Evolutionary conservation across 1,140 invertebrate species (phyloP), one percentile per base, ranked within the genome.

Genomic region (Atta colombica): DNA sequence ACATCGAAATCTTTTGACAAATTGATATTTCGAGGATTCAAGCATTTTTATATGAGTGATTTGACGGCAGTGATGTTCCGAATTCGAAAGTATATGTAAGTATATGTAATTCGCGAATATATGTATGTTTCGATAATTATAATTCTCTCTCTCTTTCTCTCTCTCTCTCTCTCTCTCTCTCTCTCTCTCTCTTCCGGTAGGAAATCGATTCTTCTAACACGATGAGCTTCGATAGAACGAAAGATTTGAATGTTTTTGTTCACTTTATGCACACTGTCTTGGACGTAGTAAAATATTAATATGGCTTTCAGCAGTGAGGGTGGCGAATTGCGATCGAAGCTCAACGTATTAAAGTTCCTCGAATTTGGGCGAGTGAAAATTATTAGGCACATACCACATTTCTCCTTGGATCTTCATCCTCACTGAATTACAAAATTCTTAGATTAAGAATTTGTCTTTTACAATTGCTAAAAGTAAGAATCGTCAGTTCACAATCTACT

Each of bases 321-420:
- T 31, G 39, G 12, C 18, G 7, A 78, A 78, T 66, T 68, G 1
- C 49, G n/a, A 3, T 16, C 53, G 53, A 60, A 72, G 68, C 53
- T 74, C 69, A 61, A 63, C 69, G 28, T n/a, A 39, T 84, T 74
- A 49, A 84, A 61, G 55, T 60, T 82, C 25, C 25, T 49, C 35
- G 80, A 77, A 18, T 25, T 72, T 18, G 31, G 31, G 49, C 55
- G 31, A 69, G 21, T 35, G 49, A 71, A 82, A 82, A 86, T 82
- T 82, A 71, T 86, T 81, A 86, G 85, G 85, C 85, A 86, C 85
- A 78, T 85, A 68, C 53, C 51, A 82, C 45, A 10, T 82, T 55
- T 61, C 55, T 53, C n/a, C 45, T 72, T 63, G 18, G 18, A 49
- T 71, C 51, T 53, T 72, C 58, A 45, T 7, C 45, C 35, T 71